Base-by-base conservation (phyloP, 2,888 invertebrate species). In the Sussaba pulchella region DNA sequence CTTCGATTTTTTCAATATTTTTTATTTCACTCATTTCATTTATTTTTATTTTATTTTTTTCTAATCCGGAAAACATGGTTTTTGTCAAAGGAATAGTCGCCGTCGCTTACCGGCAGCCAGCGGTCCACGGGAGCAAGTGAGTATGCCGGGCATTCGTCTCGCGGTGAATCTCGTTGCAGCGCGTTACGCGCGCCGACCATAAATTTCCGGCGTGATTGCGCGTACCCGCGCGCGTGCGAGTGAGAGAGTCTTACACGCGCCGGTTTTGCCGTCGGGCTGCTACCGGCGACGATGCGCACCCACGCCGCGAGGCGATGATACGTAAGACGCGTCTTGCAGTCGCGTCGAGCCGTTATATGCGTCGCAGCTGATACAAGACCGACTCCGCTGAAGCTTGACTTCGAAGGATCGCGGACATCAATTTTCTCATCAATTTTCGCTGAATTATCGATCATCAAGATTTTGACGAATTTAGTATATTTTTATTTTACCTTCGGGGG, bases 151-250 rank as follows among this genome's bases (percentile, higher is more conserved):
- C 69, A 74, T 79, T 52, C 67, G 74, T 74, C 74, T 57, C 57
- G 36, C 64, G 74, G 26, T 64, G 69, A 57, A 74, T 45, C 63
- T 57, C 57, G 59, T 14, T 17, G n/a, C n/a, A n/a, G 26, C 21
- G 67, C 67, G 69, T 63, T 61, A 76, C 75, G 19, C 75, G 19
- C 75, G 75, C 61, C 69, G 73, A 52, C 59, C 39, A 54, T 74
- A 79, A 79, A 79, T 79, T 70, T 78, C 69, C 50, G 26, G 19
- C 47, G 54, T 73, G 69, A 74, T 78, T 64, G 73, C 73, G 61
- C 72, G 21, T 31, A 43, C 47, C 1, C 31, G 31, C 31, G 31
- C 31, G 39, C 52, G 52, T 24, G 47, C 67, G 61, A 47, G n/a
- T n/a, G n/a, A n/a, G n/a, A n/a, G n/a, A n/a, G n/a, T n/a, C n/a